Conservation (phyloP, 2,113 vertebrate species). For the Trichechus manatus region DNA sequence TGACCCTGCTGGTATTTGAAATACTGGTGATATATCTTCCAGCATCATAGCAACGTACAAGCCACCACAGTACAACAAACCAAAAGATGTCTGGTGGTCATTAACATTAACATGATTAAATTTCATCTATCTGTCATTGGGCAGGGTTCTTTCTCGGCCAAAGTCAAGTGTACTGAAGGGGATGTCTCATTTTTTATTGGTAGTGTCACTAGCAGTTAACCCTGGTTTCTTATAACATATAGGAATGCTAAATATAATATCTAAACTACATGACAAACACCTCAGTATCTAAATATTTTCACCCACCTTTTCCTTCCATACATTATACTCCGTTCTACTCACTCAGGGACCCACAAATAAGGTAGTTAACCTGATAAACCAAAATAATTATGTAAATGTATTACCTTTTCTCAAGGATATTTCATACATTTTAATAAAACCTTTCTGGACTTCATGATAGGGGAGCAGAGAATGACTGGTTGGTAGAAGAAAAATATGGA, state of each 20-base stretch:
- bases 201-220: not conserved
- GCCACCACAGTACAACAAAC: no score
- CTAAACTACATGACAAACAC: not conserved
- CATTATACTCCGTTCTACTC: not conserved
- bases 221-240: not conserved
- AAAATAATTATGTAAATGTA: no score
- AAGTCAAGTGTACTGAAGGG: not conserved
- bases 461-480: not conserved
- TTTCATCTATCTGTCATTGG: not conserved
- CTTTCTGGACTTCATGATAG: not conserved
- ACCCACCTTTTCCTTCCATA: not conserved
- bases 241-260: not conserved
- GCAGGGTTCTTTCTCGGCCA: not conserved
- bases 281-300: not conserved
- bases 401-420: not conserved
- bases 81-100: no score
- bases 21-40: no score
- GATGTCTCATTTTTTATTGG: not conserved
- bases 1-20: no score
- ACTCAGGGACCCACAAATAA: not conserved
- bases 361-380: no score
- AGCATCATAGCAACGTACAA: no score
- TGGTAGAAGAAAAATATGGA: not conserved
- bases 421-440: not conserved
- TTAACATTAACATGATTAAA: not conserved